A percentile compares a stretch with the other conserved stretches of the same genome.
These are phyloP conservation scores for Anguilla rostrata DNA, from an alignment of 2,113 vertebrate genomes.

Conservation along the genomic window DNA sequence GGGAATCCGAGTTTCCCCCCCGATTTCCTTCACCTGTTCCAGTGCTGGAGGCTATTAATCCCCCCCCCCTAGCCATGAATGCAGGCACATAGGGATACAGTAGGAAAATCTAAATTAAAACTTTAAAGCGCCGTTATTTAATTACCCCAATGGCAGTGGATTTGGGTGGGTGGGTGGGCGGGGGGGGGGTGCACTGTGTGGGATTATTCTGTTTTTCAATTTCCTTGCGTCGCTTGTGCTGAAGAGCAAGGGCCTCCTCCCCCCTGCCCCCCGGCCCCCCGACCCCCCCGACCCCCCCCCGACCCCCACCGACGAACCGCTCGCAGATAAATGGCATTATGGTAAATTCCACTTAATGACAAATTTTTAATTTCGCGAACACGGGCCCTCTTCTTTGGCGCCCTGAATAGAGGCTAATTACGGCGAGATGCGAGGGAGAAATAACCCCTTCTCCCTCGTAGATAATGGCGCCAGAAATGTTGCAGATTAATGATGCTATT, in stretches of 20 bases:
- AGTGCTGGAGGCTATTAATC: constrained; percentile 63
- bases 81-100: constrained; percentile 68
- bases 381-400: constrained; percentile 90
- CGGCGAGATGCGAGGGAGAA: constrained; percentile 87
- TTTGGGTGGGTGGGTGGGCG: constrained; percentile 72
- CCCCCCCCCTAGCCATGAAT: constrained; percentile 66
- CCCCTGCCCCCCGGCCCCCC: constrained; percentile 44
- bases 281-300: constrained; percentile 68
- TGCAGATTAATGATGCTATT: constrained; percentile 98
- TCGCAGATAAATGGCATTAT: constrained; percentile 91
- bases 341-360: constrained; percentile 93
- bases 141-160: constrained; percentile 97
- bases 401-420: constrained; percentile 96
- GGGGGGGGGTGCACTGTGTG: constrained; percentile 71
- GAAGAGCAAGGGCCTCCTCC: constrained; percentile 56
- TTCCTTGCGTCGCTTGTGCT: constrained; percentile 80
- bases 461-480: constrained; percentile 96
- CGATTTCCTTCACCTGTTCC: constrained; percentile 34
- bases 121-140: constrained; percentile 98
- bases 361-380: constrained; percentile 92
- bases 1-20: constrained; percentile 65
- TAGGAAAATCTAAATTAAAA: constrained; percentile 95
- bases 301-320: constrained; percentile 78
- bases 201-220: constrained; percentile 88
- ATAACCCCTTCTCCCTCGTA: constrained; percentile 95